Base-by-base conservation (phyloP, 2,797 vertebrate species). In the Gadopsis marmoratus region DNA sequence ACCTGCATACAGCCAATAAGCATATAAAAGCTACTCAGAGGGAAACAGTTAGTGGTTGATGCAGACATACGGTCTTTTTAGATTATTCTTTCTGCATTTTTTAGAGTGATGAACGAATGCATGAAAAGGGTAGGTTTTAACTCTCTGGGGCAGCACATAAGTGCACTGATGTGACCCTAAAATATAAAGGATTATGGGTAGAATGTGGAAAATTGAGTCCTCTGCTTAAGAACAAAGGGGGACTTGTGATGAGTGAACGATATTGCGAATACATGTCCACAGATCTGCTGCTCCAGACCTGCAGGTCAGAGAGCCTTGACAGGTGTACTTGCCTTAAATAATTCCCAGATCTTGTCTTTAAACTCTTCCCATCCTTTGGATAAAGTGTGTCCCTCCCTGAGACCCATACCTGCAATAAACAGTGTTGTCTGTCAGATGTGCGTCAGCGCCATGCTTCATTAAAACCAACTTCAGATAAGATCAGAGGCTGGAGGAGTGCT, bases 331-430 rank as follows among this genome's bases (percentile, higher is more conserved):
- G 96, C 98, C 96, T 97, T 98, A 72, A 97, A 98, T 55, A 98
- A 96, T 43, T 98, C 97, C 97, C 97, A 98, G 76, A 99, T 99
- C 79, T 98, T 99, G 56, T 92, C 92, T 88, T 73, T 94, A 35
- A 99, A 95, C 81, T 99, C 98, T 19, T 75, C 81, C 87, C 83
- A 95, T 85, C 96, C 96, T 41, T 96, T 85, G 0, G 89, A 86
- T 47, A 95, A 74, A 0, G 91, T 87, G 33, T 95, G 95, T 51
- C 97, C 97, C 79, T 97, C 97, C 89, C 97, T 86, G 0, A 93
- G 70, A 56, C 96, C 96, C 90, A 98, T 95, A 55, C 96, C 98
- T 99, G 93, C 41, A 83, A 88, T 68, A 84, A 74, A 86, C 53
- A 84, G 3, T 62, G 53, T 12, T 39, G 29, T 54, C 21, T 5